phyloP scores from a whole-genome alignment of 2,888 invertebrate genomes.

The Coelinius sp. region DNA sequence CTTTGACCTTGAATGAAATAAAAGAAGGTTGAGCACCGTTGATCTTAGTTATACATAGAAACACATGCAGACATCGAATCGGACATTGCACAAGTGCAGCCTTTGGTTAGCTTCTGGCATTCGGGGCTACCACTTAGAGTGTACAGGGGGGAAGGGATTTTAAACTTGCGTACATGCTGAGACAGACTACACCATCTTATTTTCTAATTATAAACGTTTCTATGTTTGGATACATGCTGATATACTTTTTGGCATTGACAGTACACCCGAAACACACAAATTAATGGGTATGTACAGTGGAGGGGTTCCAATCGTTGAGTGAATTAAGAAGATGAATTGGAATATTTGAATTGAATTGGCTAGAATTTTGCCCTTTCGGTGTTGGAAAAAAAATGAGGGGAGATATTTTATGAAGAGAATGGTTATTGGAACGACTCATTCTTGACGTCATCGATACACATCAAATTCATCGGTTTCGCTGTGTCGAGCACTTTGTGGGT shows the following conservation, averaged over 20 bases:
- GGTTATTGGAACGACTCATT: conserved; percentile 45
- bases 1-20: conserved; percentile 41
- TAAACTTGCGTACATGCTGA: conserved; percentile 37
- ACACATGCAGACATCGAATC: conserved; percentile 51
- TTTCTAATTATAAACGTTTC: conserved; percentile 66
- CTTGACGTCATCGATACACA: conserved; percentile 67
- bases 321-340: conserved; percentile 6
- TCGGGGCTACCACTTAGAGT: conserved; percentile 31
- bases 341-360: neutral
- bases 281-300: conserved; percentile 1
- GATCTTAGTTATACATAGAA: conserved; percentile 51
- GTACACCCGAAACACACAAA: conserved; percentile 46
- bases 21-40: conserved; percentile 37
- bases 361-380: neutral
- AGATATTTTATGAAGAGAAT: neutral
- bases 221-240: conserved; percentile 62
- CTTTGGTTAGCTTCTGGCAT: conserved; percentile 27
- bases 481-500: conserved; percentile 49
- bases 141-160: conserved; percentile 30
- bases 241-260: conserved; percentile 67
- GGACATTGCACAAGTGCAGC: conserved; percentile 56
- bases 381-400: neutral
- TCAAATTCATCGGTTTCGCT: conserved; percentile 55
- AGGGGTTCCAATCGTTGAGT: neutral
- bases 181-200: conserved; percentile 46